Percentiles rank a stretch among this genome's conserved stretches.
phyloP scores from a whole-genome alignment of 2,888 invertebrate species.

The Serripes groenlandicus region DNA sequence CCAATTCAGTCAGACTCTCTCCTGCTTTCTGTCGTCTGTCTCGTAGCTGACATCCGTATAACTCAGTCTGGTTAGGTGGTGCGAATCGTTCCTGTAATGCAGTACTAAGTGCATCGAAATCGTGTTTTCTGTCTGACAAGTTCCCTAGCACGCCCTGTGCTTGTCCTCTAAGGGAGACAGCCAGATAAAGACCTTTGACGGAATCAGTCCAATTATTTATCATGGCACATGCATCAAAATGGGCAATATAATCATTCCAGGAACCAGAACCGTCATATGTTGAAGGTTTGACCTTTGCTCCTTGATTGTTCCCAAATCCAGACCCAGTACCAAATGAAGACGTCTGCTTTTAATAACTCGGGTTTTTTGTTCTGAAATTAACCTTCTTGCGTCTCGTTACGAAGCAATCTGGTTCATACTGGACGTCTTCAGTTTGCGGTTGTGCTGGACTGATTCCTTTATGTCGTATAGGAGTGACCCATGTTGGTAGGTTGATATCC shows the following conservation, averaged over 20 bases:
- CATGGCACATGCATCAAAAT: constrained; percentile 40
- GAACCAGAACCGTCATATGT: constrained; percentile 26
- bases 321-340: too few relatives aligned
- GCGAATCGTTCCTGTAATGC: constrained; percentile 23
- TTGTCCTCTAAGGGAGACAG: constrained; percentile 25
- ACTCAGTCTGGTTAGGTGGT: constrained; percentile 30
- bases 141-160: constrained; percentile 12
- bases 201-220: constrained; percentile 33
- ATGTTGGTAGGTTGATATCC: too few relatives aligned
- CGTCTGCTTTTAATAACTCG: too few relatives aligned
- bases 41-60: constrained; percentile 13
- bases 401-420: too few relatives aligned
- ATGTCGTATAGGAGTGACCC: too few relatives aligned
- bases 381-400: too few relatives aligned
- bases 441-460: too few relatives aligned
- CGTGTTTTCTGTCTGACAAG: neutral
- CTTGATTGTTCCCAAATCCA: too few relatives aligned
- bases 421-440: too few relatives aligned
- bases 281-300: too few relatives aligned
- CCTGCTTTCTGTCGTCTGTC: constrained; percentile 15
- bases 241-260: constrained; percentile 37
- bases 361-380: too few relatives aligned
- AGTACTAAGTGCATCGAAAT: neutral
- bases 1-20: constrained; percentile 19
- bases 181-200: constrained; percentile 40